These are phyloP conservation scores for Dysidea cf. avara DNA, from an alignment of 37 sponge, comb jelly and placozoan genomes.

Conservation along the genomic window DNA sequence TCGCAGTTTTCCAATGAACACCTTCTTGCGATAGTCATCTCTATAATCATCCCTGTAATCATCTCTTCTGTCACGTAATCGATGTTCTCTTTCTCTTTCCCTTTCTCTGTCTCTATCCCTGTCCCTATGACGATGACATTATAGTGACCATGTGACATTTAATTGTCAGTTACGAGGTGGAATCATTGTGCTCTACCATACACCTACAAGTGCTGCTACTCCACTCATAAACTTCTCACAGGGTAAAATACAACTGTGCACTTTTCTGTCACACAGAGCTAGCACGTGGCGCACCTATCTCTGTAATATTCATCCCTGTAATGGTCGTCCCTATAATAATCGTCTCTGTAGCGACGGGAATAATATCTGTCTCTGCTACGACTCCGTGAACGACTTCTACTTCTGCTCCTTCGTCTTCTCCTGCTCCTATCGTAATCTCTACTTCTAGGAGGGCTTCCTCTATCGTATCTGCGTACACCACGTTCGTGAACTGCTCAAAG, in stretches of 20 bases:
- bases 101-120: constrained; percentile 15
- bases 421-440: background rate
- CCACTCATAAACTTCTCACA: no score
- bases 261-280: no score
- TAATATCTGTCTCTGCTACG: constrained; percentile 2
- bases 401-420: constrained; percentile 4
- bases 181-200: no score
- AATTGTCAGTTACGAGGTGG: no score
- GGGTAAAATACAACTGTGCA: no score
- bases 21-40: constrained; percentile 6
- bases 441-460: background rate
- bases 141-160: no score
- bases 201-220: no score
- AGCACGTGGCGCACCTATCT: no score
- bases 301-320: no score
- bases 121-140: background rate
- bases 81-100: background rate
- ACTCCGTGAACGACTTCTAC: background rate
- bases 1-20: background rate
- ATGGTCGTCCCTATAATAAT: no score
- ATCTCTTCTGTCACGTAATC: background rate
- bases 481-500: background rate
- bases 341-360: no score
- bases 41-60: background rate
- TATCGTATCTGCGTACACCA: background rate